Evolutionary conservation across 2,113 vertebrate species (phyloP).

Genomic region (Elachura formosa): DNA sequence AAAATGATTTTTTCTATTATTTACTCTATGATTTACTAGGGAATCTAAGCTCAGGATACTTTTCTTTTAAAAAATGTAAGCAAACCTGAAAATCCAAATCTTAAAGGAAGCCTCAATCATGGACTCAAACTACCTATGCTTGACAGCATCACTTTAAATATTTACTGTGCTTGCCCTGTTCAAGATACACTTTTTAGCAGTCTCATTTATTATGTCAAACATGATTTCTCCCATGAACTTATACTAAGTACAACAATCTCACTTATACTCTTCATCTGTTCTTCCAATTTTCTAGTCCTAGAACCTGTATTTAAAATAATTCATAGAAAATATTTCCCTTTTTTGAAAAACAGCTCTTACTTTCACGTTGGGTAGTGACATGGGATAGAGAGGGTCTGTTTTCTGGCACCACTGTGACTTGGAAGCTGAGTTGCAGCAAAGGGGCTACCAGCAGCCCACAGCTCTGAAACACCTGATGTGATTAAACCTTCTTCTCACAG

Average conservation of each 20-base stretch:
- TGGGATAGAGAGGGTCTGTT: background rate
- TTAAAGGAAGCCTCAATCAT: background rate
- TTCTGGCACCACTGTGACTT: background rate
- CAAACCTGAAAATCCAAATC: background rate
- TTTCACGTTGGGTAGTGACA: rapidly evolving
- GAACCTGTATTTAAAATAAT: background rate
- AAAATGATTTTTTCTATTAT: too few species aligned
- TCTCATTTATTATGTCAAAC: background rate
- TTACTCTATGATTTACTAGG: background rate
- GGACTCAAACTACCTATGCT: background rate
- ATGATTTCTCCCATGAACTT: background rate
- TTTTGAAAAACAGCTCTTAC: background rate
- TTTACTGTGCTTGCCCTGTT: background rate
- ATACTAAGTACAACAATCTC: background rate
- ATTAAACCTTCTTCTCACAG: background rate
- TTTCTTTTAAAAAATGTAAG: background rate
- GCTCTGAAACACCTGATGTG: background rate
- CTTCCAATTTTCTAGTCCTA: background rate
- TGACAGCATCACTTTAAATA: background rate
- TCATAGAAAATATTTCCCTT: background rate
- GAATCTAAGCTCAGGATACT: background rate
- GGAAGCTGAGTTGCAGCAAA: background rate
- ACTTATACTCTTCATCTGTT: background rate
- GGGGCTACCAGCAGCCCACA: background rate
- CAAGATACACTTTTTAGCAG: background rate